Evolutionary conservation across 1,140 invertebrate species (phyloP), one percentile per base, ranked within the genome.

Genomic region (Drosophila lowei): DNA sequence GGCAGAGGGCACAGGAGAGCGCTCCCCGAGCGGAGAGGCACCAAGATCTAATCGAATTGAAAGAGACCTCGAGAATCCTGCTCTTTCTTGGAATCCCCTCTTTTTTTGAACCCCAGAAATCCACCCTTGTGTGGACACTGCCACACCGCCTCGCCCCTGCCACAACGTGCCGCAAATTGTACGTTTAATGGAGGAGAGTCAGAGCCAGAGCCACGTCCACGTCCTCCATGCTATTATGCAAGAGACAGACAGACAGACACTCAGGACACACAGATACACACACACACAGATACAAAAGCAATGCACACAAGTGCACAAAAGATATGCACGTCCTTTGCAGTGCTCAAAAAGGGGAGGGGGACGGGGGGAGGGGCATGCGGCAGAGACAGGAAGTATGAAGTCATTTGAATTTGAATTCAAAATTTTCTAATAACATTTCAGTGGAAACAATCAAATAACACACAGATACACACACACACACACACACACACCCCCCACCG

Each of bases 391-490:
- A 67, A 83, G 84, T 83, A 88, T 83, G 72, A 88, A 88, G 84
- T 84, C 84, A 88, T 88, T 88, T 89, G 83, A 88, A 81, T 88
- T 88, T 88, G 83, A 88, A 88, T 89, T 88, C 84, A 88, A 76
- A 88, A 88, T 88, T 79, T 79, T 88, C 83, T 88, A 88, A 88
- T 88, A 88, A 88, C 83, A 83, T 88, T 88, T 88, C 72, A 89
- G 83, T 55, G 75, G 83, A 83, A 88, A 88, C 83, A 88, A 88
- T 88, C 83, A 83, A 88, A 88, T 88, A 88, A 83, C 83, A 83
- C 46, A 79, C 57, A 63, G 53, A 56, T 11, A 49, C 38, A 49
- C 42, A 48, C 15, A 42, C 42, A 28, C n/a, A 56, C 34, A 23
- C 44, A 43, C 21, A 55, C 41, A 65, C 28, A 53, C 16, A 47